phyloP scores from a whole-genome alignment of 1,140 invertebrate genomes.

The Xylocopa sonorina region DNA sequence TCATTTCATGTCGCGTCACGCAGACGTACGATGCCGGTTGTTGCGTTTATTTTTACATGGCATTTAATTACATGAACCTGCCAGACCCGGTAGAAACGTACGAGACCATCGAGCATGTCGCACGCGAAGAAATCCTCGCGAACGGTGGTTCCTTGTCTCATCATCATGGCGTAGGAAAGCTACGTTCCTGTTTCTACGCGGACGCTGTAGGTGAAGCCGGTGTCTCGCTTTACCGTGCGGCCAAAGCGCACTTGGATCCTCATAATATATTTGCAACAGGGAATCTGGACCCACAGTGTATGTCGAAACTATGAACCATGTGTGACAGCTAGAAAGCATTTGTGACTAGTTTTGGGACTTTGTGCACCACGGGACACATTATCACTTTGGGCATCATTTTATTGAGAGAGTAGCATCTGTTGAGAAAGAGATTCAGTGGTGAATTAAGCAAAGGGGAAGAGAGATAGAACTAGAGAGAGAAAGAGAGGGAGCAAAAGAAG shows the following conservation, averaged over 20 bases:
- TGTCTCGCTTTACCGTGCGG: constrained; percentile 87
- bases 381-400: neutral
- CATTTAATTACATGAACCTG: constrained; percentile 89
- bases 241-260: constrained; percentile 95
- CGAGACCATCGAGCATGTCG: constrained; percentile 91
- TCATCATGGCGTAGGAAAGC: constrained; percentile 98
- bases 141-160: constrained; percentile 96
- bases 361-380: too few species aligned
- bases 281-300: constrained; percentile 85
- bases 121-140: constrained; percentile 95
- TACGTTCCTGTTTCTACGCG: constrained; percentile 92
- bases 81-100: constrained; percentile 91
- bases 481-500: too few species aligned
- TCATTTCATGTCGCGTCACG: constrained; percentile 93
- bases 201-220: constrained; percentile 89
- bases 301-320: constrained; percentile 74
- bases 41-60: constrained; percentile 99
- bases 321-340: too few species aligned
- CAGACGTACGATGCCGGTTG: constrained; percentile 98
- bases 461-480: too few species aligned
- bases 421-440: neutral
- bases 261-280: constrained; percentile 95
- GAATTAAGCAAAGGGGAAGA: neutral
- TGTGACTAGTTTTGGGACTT: too few species aligned
- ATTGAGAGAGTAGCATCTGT: neutral